Evolutionary conservation across 2,888 invertebrate genomes (phyloP), one percentile per base, ranked within the genome.

Genomic region (Drosophila emarginata): DNA sequence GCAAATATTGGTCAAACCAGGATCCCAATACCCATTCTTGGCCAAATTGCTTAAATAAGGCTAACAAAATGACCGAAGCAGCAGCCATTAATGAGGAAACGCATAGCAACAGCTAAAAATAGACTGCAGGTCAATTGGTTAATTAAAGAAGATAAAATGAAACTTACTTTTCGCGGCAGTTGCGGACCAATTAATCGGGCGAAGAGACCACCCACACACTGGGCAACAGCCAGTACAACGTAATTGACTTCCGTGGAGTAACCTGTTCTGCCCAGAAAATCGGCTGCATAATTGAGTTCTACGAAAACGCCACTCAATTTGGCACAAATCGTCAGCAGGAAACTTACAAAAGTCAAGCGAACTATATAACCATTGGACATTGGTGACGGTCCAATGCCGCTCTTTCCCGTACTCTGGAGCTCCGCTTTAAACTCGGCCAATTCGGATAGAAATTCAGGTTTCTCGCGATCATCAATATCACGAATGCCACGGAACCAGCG

Each of bases 401-500:
- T 56, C 26, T 75, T 61, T 12, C 28, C 51, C 28, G 37, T 37
- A 4, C 53, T 52, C 23, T 66, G 61, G n/a, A 87, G 32, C n/a
- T 74, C 73, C 1, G 74, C 74, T 62, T 88, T 80, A 50, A 90
- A 88, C 39, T 83, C 80, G 2, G 66, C 71, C 52, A 91, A 56
- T 53, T 91, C 91, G 0, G 68, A 64, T 7, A 90, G 7, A 14
- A 87, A 91, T 2, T 85, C 87, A 0, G 87, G 85, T 6, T 84
- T 77, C 4, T 78, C 75, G 14, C 89, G 87, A 32, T 91, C 88
- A n/a, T 89, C 88, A 0, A 91, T 62, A 2, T 84, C 80, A 0
- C 91, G 87, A 9, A 91, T 89, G 12, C 90, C 91, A 1, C 91
- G 90, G 64, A 89, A 91, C 90, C 91, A 91, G 28, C 91, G 80